These are phyloP conservation scores for Oxygymnocypris stewartii DNA, from an alignment of 2,113 vertebrate species.

Conservation along the genomic window DNA sequence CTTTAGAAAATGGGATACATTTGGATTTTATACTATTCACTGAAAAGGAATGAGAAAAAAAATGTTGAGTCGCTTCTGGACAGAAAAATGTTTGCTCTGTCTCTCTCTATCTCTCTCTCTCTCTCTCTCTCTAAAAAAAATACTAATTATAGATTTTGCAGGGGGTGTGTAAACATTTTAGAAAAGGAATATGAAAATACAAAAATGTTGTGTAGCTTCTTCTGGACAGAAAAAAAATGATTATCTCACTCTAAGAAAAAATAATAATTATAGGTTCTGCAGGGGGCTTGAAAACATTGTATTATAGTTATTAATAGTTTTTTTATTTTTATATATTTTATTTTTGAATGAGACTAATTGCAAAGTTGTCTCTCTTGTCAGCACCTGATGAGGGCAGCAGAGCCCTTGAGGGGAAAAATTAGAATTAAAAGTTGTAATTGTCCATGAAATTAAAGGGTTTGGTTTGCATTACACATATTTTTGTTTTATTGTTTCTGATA, in stretches of 20 bases:
- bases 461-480: neutral
- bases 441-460: neutral
- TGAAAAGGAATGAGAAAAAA: neutral
- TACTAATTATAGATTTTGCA: neutral
- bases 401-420: neutral
- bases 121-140: too few species aligned
- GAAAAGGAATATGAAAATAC: neutral
- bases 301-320: neutral
- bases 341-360: neutral
- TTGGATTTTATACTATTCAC: neutral
- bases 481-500: slow-evolving; percentile 21
- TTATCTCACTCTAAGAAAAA: neutral
- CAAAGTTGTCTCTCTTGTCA: neutral
- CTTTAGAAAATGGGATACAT: neutral
- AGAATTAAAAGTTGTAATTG: neutral
- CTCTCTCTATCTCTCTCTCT: too few species aligned
- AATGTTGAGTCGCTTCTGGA: too few species aligned
- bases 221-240: neutral
- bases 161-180: neutral
- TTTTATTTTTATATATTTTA: neutral
- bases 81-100: too few species aligned
- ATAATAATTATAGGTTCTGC: neutral
- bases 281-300: neutral
- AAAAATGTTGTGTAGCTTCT: neutral
- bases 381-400: slow-evolving; percentile 44